Evolutionary conservation across 2,888 invertebrate genomes (phyloP).

Genomic region (Fragum fragum): DNA sequence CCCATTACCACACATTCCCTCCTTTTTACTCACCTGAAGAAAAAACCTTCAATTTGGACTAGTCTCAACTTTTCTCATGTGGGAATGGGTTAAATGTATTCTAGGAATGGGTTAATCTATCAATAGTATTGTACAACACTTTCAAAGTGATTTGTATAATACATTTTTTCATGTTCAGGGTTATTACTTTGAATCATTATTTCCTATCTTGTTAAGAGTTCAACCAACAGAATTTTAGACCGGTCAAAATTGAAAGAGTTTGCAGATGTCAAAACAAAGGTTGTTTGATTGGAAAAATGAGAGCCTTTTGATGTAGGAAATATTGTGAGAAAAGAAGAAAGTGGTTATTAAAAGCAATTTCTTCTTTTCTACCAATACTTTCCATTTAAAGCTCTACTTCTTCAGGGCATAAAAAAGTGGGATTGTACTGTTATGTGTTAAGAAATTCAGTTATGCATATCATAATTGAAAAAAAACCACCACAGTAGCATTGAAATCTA

Average conservation of each 20-base stretch:
- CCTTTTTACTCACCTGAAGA: too few relatives aligned
- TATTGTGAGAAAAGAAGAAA: slow-evolving; percentile 9
- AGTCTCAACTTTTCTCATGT: too few relatives aligned
- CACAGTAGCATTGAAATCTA: not conserved
- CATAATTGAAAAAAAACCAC: not conserved
- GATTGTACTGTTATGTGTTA: too few relatives aligned
- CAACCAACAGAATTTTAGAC: not conserved
- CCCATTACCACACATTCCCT: too few relatives aligned
- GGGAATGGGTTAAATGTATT: too few relatives aligned
- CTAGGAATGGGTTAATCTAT: not conserved
- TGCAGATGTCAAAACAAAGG: not conserved
- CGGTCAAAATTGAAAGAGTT: not conserved
- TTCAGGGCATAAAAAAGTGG: not conserved
- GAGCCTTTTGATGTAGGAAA: not conserved
- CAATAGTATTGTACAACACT: not conserved
- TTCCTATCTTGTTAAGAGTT: not conserved
- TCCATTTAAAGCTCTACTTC: not conserved
- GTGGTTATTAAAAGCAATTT: not conserved
- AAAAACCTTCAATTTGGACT: too few relatives aligned
- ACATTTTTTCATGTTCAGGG: too few relatives aligned
- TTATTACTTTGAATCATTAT: not conserved
- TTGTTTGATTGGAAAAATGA: not conserved
- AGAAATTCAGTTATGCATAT: too few relatives aligned
- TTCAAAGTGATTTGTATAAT: not conserved
- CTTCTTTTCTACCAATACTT: not conserved